These are phyloP conservation scores for Pyrocoelia pectoralis DNA, from an alignment of 2,888 invertebrate genomes.

Conservation along the genomic window DNA sequence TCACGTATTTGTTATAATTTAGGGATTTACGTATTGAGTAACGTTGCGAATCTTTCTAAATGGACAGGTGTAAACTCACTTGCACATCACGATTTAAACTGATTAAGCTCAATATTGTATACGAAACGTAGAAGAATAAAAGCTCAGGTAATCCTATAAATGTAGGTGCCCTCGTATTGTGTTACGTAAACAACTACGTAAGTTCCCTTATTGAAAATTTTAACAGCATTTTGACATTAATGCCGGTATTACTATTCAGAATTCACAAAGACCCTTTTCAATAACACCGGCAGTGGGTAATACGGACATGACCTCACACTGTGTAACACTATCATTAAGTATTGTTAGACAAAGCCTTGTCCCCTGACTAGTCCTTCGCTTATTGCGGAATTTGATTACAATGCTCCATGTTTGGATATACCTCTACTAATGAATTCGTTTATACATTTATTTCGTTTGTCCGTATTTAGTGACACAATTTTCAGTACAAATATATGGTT, in stretches of 20 bases:
- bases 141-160: constrained; percentile 30
- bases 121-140: too few relatives aligned
- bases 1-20: too few relatives aligned
- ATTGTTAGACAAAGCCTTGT: constrained; percentile 48
- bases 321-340: constrained; percentile 54
- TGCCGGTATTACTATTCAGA: constrained; percentile 40
- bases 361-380: constrained; percentile 22
- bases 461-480: too few relatives aligned
- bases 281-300: constrained; percentile 53
- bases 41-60: too few relatives aligned
- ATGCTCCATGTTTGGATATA: not conserved
- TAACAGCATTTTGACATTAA: constrained; percentile 53
- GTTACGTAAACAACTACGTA: constrained; percentile 35
- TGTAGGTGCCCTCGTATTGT: constrained; percentile 31
- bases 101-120: too few relatives aligned
- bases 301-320: constrained; percentile 54
- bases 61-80: too few relatives aligned
- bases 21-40: too few relatives aligned
- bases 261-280: constrained; percentile 46
- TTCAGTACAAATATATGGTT: too few relatives aligned
- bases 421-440: not conserved
- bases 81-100: too few relatives aligned
- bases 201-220: constrained; percentile 45
- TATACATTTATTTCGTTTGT: too few relatives aligned
- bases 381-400: constrained; percentile 3